Percentiles rank a stretch among this genome's conserved stretches.
Evolutionary conservation across 1,140 invertebrate species (phyloP).

Genomic region (Camponotus pennsylvanicus): DNA sequence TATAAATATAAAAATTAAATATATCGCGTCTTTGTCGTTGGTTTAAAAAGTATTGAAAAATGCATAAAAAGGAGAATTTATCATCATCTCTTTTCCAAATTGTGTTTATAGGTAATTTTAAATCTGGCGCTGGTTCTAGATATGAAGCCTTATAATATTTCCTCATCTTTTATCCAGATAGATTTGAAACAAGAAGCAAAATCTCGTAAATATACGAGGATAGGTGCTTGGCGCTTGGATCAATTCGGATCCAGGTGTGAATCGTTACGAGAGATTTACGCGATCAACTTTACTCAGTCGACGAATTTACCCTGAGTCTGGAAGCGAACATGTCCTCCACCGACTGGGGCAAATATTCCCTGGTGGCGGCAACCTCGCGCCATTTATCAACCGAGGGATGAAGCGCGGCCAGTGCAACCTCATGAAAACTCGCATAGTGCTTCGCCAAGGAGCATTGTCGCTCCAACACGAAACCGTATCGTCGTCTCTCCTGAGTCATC

Average conservation of each 20-base stretch:
- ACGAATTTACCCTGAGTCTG: slow-evolving; percentile 88
- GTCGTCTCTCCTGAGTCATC: slow-evolving; percentile 96
- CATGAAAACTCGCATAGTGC: slow-evolving; percentile 95
- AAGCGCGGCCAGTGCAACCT: slow-evolving; percentile 91
- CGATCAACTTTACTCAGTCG: neutral
- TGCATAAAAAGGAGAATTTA: too few relatives aligned
- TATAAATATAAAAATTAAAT: too few relatives aligned
- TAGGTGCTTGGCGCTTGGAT: neutral
- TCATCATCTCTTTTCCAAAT: too few relatives aligned
- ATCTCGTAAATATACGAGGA: too few relatives aligned
- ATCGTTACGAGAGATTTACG: neutral
- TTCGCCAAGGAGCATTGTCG: slow-evolving; percentile 96
- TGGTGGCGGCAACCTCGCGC: slow-evolving; percentile 94
- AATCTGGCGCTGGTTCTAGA: too few relatives aligned
- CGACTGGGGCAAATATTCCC: slow-evolving; percentile 93
- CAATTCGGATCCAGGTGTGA: neutral
- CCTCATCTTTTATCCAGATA: too few relatives aligned
- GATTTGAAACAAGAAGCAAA: too few relatives aligned
- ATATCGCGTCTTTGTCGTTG: too few relatives aligned
- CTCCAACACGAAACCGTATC: slow-evolving; percentile 97
- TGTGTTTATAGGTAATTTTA: too few relatives aligned
- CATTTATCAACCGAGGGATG: slow-evolving; percentile 94
- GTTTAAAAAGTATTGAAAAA: too few relatives aligned
- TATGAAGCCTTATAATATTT: too few relatives aligned
- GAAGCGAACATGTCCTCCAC: slow-evolving; percentile 93